Evolutionary conservation across 2,113 vertebrate species (phyloP), one percentile per base, ranked within the genome.

Genomic region (Phylloscopus trochilus): DNA sequence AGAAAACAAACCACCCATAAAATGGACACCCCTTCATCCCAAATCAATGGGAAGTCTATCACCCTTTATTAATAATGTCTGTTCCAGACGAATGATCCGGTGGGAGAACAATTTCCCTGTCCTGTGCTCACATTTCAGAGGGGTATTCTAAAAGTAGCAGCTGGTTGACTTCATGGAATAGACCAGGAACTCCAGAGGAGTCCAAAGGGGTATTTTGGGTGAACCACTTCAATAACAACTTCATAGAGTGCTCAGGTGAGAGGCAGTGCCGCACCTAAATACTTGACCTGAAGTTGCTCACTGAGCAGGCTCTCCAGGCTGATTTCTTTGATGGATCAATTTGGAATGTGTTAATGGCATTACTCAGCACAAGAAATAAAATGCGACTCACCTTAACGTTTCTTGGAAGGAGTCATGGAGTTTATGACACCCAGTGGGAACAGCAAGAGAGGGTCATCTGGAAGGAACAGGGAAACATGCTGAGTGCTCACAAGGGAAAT

Each of bases 291-390:
- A 94, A 82, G 89, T 31, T 94, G 89, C 84, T 90, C 92, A 95
- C 72, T 80, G 62, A 95, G 75, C 68, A 96, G 63, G 43, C 63
- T 96, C 76, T 90, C 88, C 76, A 75, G 76, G 63, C 66, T 90
- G 93, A 84, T 44, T 92, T 91, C 93, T 94, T 95, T 92, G 92
- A 94, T 51, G 81, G 78, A 93, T 93, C 96, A 92, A 94, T 93
- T 96, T 94, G 89, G 62, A 93, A 92, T 2, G 85, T 93, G 94
- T 96, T 97, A 96, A 94, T 94, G 90, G 95, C 93, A 92, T 89
- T 95, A 95, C 94, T 96, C 90, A 94, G 86, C 77, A 94, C 80
- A 95, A 94, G 96, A 94, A 95, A 95, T 96, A 97, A 97, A 97
- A 95, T 16, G 56, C 52, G 49, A 93, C 95, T 95, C 95, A 96